Base-by-base conservation (phyloP, 1,140 invertebrate species). In the Pogonomyrmex californicus region DNA sequence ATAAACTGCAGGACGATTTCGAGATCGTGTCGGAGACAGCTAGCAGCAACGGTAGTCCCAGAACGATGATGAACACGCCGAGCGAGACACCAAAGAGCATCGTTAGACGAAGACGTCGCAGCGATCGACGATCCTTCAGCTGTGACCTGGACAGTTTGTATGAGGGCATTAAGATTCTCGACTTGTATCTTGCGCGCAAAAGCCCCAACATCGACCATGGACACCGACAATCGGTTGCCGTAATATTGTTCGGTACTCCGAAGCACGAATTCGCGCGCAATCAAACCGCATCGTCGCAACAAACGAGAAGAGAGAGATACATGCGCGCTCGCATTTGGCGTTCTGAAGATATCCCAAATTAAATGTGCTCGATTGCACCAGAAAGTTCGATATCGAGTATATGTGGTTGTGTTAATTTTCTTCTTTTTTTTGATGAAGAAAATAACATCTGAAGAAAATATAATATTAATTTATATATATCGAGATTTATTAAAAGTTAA, bases 161-260 rank as follows among this genome's bases (percentile, higher is more conserved):
- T 65, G 93, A 95, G 33, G 91, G 92, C 9, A 93, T 95, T 23
- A 93, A 90, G 44, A 85, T 92, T 7, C 75, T 95, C 0, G 95
- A 95, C 60, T 89, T 87, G 1, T 95, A 93, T 51, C 51, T 95
- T 5, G 92, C 90, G 12, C 65, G 47, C 0, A 87, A 38, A 36
- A 62, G 30, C 0, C 0, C 60, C 33, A 23, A 76, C 7, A 17
- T 65, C 2, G 3, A 7, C 0, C 54, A 60, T 3, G 6, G 44
- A 6, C 41, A 62, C 2, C 76, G 58, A 5, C 86, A 86, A 14
- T 90, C 90, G 38, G 88, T 92, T 36, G 68, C 91, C 4, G 76
- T 91, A n/a, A 93, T 92, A 86, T 49, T 93, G 6, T 93, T 94
- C 44, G 93, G 88, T 0, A 93, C 93, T 0, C 92, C 92, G 0